Evolutionary conservation across 2,797 vertebrate species (phyloP).

Genomic region (Parauchenoglanis ngamensis): DNA sequence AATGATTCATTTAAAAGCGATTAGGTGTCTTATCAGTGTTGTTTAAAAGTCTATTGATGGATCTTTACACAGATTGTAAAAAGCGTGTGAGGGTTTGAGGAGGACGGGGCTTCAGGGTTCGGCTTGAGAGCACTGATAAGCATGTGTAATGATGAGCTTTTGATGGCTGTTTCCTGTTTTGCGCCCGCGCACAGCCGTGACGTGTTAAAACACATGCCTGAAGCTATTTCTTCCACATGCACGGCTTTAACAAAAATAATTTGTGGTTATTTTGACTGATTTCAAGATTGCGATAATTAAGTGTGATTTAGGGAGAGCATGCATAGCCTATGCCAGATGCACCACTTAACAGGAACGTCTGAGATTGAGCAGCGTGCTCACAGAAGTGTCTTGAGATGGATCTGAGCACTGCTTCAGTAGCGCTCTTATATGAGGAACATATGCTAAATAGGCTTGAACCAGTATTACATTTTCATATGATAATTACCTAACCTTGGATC

Average conservation of each 20-base stretch:
- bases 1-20: background rate
- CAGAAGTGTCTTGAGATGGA: slow-evolving; percentile 18
- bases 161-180: background rate
- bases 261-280: slow-evolving; percentile 46
- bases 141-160: background rate
- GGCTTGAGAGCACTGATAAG: slow-evolving; percentile 29
- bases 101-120: background rate
- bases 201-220: background rate
- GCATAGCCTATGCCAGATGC: slow-evolving; percentile 30
- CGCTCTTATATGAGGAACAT: background rate
- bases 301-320: slow-evolving; percentile 28
- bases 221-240: background rate
- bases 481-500: slow-evolving; percentile 18
- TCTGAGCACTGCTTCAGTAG: background rate
- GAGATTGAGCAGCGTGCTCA: slow-evolving; percentile 15
- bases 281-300: slow-evolving; percentile 35
- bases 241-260: slow-evolving; percentile 19
- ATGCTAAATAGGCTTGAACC: slow-evolving; percentile 21
- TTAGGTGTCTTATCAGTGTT: background rate
- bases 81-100: slow-evolving; percentile 2
- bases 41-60: background rate
- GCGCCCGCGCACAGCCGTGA: background rate
- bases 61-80: background rate
- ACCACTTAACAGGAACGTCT: slow-evolving; percentile 31
- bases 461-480: slow-evolving; percentile 4